phyloP scores from a whole-genome alignment of 2,113 vertebrate genomes.

The Hemichromis elongatus region DNA sequence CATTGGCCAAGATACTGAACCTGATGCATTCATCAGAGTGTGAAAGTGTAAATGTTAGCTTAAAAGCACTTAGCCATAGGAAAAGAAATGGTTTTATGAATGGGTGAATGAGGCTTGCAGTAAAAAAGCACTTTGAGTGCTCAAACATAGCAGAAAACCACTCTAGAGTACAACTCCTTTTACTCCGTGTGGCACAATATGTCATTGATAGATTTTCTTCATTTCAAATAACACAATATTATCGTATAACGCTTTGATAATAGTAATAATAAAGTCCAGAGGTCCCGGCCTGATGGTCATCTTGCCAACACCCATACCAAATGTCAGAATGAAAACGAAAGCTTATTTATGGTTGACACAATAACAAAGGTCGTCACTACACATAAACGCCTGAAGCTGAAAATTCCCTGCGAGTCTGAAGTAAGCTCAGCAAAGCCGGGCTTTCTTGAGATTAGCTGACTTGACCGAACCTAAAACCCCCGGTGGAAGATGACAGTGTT shows the following conservation, averaged over 20 bases:
- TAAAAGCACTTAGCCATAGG: not conserved
- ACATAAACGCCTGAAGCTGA: not conserved
- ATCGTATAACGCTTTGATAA: not conserved
- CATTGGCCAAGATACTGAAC: not conserved
- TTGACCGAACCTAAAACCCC: not conserved
- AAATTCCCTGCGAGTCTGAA: not conserved
- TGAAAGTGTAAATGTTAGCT: not conserved
- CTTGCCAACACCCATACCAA: not conserved
- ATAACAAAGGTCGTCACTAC: not conserved
- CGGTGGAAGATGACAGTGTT: not conserved
- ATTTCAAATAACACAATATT: not conserved
- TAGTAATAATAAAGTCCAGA: not conserved
- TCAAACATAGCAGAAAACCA: not conserved
- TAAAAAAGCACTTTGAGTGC: not conserved
- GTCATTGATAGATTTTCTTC: not conserved
- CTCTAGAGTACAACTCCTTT: not conserved
- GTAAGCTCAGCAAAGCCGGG: not conserved
- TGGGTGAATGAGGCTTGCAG: not conserved
- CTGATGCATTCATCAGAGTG: not conserved
- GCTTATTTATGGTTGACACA: not conserved
- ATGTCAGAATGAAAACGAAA: not conserved
- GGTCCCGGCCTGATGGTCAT: not conserved
- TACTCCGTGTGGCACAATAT: not conserved
- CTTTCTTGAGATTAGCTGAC: not conserved
- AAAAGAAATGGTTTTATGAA: not conserved